phyloP scores from a whole-genome alignment of 2,113 vertebrate genomes.

The Gambusia holbrooki region DNA sequence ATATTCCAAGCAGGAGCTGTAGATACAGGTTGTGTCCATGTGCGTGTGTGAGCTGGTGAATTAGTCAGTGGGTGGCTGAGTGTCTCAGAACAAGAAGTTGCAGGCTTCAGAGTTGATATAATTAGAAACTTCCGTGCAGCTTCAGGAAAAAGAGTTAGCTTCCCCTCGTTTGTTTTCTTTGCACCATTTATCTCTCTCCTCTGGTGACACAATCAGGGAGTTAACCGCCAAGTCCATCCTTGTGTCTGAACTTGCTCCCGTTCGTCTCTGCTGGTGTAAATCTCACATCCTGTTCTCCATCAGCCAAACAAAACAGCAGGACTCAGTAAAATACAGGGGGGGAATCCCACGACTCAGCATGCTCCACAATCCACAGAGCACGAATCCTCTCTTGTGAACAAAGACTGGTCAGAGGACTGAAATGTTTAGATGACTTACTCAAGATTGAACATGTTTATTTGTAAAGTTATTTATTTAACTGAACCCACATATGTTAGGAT shows the following conservation, averaged over 20 bases:
- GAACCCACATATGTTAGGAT: slow-evolving; percentile 5
- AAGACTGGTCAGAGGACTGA: slow-evolving; percentile 21
- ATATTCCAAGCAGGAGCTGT: no score
- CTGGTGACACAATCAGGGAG: slow-evolving; percentile 57
- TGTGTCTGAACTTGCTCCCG: slow-evolving; percentile 64
- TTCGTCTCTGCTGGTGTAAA: slow-evolving; percentile 60
- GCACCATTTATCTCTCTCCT: slow-evolving; percentile 67
- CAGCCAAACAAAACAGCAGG: slow-evolving; percentile 65
- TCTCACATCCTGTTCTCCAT: slow-evolving; percentile 68
- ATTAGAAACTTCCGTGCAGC: slow-evolving; percentile 75
- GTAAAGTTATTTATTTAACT: not conserved
- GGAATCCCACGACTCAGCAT: slow-evolving; percentile 57
- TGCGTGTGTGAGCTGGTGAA: slow-evolving; percentile 19
- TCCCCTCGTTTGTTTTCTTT: slow-evolving; percentile 65
- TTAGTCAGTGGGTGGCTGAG: slow-evolving; percentile 46
- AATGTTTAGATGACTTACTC: slow-evolving; percentile 23
- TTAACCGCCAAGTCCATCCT: slow-evolving; percentile 57
- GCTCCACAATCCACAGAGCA: slow-evolving; percentile 16
- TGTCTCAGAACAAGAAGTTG: slow-evolving; percentile 63
- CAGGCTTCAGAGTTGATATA: slow-evolving; percentile 71
- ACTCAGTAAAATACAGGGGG: slow-evolving; percentile 47
- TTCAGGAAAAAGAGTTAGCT: slow-evolving; percentile 66
- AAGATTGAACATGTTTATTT: slow-evolving; percentile 1
- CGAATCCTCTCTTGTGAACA: slow-evolving; percentile 15
- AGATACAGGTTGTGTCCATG: slow-evolving; percentile 20